Conservation (phyloP, 2,888 invertebrate genomes). For the Drosophila infuscata region DNA sequence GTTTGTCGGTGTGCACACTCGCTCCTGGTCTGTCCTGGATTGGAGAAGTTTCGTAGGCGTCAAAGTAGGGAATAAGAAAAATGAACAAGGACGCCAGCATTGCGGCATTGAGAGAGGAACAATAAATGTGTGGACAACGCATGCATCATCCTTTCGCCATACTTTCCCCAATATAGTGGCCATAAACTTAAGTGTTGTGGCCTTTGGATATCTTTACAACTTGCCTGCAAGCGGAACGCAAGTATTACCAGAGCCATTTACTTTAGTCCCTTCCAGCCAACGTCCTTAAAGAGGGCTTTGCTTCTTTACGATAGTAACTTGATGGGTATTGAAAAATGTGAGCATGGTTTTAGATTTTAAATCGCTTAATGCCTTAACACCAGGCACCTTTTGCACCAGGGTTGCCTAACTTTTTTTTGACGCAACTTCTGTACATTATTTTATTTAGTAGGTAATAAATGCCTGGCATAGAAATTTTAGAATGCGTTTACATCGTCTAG, state of each 20-base stretch:
- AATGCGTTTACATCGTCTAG: not conserved
- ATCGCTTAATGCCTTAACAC: constrained; percentile 35
- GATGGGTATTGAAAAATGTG: constrained; percentile 27
- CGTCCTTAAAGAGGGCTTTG: constrained; percentile 27
- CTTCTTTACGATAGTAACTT: constrained; percentile 49
- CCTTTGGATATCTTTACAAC: constrained; percentile 70
- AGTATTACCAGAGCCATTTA: not conserved
- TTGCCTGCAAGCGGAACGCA: constrained; percentile 45
- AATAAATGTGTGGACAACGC: constrained; percentile 37
- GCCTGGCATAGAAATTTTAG: not conserved
- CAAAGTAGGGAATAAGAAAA: constrained; percentile 59
- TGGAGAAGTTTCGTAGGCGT: constrained; percentile 44
- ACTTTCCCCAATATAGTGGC: constrained; percentile 19
- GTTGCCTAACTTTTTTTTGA: constrained; percentile 5
- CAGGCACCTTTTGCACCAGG: constrained; percentile 7
- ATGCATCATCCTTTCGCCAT: not conserved
- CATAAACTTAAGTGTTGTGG: constrained; percentile 73
- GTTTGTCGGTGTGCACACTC: constrained; percentile 2
- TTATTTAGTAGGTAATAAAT: not conserved
- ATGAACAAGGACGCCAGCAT: constrained; percentile 7
- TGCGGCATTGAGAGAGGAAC: constrained; percentile 3
- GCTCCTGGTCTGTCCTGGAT: not conserved
- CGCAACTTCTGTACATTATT: not conserved
- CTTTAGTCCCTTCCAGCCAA: not conserved
- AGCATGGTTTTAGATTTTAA: constrained; percentile 20